Base-by-base conservation (phyloP, 37 sponge, comb jelly and placozoan genomes). In the Chondrosia reniformis region DNA sequence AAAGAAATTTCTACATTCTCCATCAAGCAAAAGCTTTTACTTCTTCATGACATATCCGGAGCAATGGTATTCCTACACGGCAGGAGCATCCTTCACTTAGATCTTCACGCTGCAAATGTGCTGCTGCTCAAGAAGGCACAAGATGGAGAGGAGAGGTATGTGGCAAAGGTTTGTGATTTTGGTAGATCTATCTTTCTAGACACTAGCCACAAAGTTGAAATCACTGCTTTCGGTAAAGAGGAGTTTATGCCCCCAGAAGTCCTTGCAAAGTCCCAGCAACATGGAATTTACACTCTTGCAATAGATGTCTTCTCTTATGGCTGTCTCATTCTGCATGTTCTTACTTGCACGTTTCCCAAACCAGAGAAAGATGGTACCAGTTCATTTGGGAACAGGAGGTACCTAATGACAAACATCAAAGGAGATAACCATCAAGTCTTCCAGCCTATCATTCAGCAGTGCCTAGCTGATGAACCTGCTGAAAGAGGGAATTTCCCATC, bases 91-190 rank as follows among this genome's bases (percentile, higher is more conserved):
- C n/a, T 69, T n/a, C 72, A 69, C 36, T n/a, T 41, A 15, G 72
- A 69, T 25, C 10, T 69, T 1, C n/a, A 36, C 4, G 41, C 43
- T 1, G 15, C 39, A 21, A 69, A 69, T 25, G 24, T 69, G 1
- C 43, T 69, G 0, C 72, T 69, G 4, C 39, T 44, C 38, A 40
- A 25, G 25, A 2, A 56, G 3, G n/a, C n/a, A n/a, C n/a, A n/a
- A n/a, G n/a, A n/a, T n/a, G n/a, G n/a, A n/a, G n/a, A n/a, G n/a
- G n/a, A n/a, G n/a, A 6, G n/a, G 6, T 69, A 43, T 69, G 43
- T 40, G 1, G 72, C 72, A 19, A 69, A 69, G 72, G 72, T 69
- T 25, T 43, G 72, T 40, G 72, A 69, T 25, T 69, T 69, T 69
- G 72, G 72, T 6, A 40, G 44, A 4, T 41, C 24, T 1, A 41